A percentile compares a stretch with the other conserved stretches of the same genome.
These are phyloP conservation scores for Drosophila rhopaloa DNA, from an alignment of 1,140 invertebrate species.

Conservation along the genomic window DNA sequence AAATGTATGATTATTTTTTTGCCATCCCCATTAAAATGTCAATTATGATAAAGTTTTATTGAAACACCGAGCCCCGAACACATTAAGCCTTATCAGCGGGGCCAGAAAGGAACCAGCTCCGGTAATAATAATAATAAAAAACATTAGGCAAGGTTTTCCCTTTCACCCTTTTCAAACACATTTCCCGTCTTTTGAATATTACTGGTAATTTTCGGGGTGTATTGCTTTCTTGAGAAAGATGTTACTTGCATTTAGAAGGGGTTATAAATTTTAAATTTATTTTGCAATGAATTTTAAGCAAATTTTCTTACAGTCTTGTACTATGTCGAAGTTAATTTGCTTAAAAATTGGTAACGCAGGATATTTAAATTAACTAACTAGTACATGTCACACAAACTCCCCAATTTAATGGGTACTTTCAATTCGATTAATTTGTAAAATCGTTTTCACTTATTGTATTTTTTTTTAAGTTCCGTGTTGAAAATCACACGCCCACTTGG, in stretches of 20 bases:
- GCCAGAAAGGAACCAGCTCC: conserved; percentile 41
- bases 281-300: not conserved
- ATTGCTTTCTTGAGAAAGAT: not conserved
- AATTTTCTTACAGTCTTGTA: not conserved
- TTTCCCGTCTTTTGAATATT: conserved; percentile 1
- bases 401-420: not conserved
- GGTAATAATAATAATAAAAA: conserved; percentile 81
- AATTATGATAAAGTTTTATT: conserved; percentile 84
- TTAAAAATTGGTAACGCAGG: not conserved
- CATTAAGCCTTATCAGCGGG: conserved; percentile 74
- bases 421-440: not conserved
- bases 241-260: conserved; percentile 12
- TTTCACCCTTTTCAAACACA: conserved; percentile 72
- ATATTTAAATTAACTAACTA: not conserved
- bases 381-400: not conserved
- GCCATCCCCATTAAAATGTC: conserved; percentile 74
- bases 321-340: not conserved
- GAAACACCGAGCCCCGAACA: conserved; percentile 64
- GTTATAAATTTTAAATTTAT: conserved; percentile 25
- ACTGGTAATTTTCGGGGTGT: conserved; percentile 16
- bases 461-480: conserved; percentile 62
- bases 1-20: conserved; percentile 40
- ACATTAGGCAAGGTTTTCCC: conserved; percentile 61
- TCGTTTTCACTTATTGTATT: conserved; percentile 3
- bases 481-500: conserved; percentile 79